Percentiles rank a stretch among this genome's conserved stretches.
Conservation (phyloP, 2,888 invertebrate species). For the Ellobium chinense region DNA sequence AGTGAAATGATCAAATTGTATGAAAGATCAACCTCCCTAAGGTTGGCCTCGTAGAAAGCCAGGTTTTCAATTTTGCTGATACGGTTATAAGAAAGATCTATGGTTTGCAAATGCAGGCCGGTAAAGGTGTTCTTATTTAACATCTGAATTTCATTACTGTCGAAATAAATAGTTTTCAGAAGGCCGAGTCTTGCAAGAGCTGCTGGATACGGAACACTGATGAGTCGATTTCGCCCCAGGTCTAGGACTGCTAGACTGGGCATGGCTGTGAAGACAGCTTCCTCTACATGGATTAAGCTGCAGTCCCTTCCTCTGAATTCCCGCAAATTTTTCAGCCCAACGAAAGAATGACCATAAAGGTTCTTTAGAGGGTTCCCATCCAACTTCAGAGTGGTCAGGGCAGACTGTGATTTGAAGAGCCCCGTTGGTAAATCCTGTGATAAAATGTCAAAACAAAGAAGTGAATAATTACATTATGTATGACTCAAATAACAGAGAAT, state of each 20-base stretch:
- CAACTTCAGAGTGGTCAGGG: slow-evolving; percentile 56
- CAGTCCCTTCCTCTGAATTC: slow-evolving; percentile 59
- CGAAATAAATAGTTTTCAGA: slow-evolving; percentile 57
- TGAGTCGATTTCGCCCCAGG: slow-evolving; percentile 63
- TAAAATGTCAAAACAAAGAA: not conserved
- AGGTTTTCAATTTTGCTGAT: slow-evolving; percentile 55
- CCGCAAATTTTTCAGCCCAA: slow-evolving; percentile 58
- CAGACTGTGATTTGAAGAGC: slow-evolving; percentile 56
- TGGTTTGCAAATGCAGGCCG: slow-evolving; percentile 56
- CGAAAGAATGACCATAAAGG: slow-evolving; percentile 57
- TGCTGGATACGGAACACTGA: slow-evolving; percentile 53
- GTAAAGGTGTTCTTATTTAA: slow-evolving; percentile 60
- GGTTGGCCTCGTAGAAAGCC: slow-evolving; percentile 54
- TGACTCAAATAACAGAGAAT: no score
- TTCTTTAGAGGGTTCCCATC: slow-evolving; percentile 61
- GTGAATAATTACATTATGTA: not conserved
- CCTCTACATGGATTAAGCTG: slow-evolving; percentile 56
- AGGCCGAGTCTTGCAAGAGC: slow-evolving; percentile 54
- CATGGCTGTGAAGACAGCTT: slow-evolving; percentile 59
- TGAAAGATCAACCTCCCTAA: slow-evolving; percentile 64
- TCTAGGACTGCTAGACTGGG: slow-evolving; percentile 57
- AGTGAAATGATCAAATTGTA: slow-evolving; percentile 59
- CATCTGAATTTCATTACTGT: slow-evolving; percentile 59
- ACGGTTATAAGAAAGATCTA: slow-evolving; percentile 64
- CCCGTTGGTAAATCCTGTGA: slow-evolving; percentile 52